These are phyloP conservation scores for Vespertilio murinus DNA, from an alignment of 2,797 vertebrate genomes.

Conservation along the genomic window DNA sequence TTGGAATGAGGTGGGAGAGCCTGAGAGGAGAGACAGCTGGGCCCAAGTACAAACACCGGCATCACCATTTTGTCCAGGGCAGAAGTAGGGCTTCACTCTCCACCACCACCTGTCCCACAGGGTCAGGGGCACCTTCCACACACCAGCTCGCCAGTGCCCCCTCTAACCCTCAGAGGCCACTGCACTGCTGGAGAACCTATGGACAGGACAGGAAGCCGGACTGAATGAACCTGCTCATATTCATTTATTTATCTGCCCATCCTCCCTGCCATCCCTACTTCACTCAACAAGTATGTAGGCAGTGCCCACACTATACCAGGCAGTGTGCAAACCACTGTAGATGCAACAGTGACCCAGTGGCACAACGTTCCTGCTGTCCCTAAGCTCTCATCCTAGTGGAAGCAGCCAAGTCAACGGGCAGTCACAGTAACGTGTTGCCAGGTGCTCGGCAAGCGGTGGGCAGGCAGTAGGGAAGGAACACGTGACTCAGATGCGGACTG, in stretches of 20 bases:
- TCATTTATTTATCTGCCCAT: background rate
- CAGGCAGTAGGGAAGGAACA: accelerated
- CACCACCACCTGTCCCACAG: background rate
- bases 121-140: background rate
- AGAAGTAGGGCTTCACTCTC: background rate
- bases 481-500: background rate
- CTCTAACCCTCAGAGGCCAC: background rate
- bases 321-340: background rate
- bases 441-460: background rate
- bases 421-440: background rate
- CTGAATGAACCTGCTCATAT: accelerated
- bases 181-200: background rate
- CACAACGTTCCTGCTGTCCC: background rate
- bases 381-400: background rate
- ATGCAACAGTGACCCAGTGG: background rate
- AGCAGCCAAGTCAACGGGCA: background rate
- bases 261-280: background rate
- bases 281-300: background rate
- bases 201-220: background rate
- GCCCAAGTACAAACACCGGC: background rate
- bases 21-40: background rate
- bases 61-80: background rate
- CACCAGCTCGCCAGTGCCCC: background rate
- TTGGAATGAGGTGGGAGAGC: background rate
- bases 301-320: background rate